Conservation (phyloP, 2,113 vertebrate genomes). For the Tupaia tana region DNA sequence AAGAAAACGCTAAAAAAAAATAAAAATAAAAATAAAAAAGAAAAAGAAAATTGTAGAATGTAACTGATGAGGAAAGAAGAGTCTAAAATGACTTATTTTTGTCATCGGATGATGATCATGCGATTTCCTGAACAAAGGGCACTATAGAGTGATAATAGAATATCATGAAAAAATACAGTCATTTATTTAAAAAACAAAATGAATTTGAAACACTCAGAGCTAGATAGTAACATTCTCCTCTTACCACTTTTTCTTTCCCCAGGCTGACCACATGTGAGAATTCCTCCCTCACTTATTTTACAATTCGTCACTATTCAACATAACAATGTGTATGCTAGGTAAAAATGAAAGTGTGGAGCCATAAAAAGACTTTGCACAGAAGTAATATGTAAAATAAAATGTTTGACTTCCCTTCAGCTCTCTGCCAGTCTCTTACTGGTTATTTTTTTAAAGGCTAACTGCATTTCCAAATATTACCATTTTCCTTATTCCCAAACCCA, state of each 20-base stretch:
- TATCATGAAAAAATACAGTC: neutral
- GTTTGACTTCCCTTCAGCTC: neutral
- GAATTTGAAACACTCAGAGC: neutral
- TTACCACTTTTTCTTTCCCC: neutral
- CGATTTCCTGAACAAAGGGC: neutral
- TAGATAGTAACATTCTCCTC: neutral
- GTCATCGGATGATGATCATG: neutral
- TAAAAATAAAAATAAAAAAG: too few species aligned
- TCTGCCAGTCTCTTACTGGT: neutral
- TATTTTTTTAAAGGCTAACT: neutral
- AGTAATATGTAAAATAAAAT: neutral
- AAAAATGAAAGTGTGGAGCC: neutral
- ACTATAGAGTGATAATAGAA: neutral
- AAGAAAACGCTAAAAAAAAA: neutral
- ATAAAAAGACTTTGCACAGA: accelerated
- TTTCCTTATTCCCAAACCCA: neutral
- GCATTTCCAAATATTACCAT: accelerated
- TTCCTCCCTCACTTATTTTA: neutral
- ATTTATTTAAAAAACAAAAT: neutral
- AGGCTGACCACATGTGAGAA: neutral
- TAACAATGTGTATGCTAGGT: accelerated
- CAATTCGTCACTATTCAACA: neutral
- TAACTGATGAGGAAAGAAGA: neutral
- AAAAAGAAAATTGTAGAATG: neutral
- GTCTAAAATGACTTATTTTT: neutral